Conservation (phyloP, 2,888 invertebrate genomes). For the Ceramica pisi region DNA sequence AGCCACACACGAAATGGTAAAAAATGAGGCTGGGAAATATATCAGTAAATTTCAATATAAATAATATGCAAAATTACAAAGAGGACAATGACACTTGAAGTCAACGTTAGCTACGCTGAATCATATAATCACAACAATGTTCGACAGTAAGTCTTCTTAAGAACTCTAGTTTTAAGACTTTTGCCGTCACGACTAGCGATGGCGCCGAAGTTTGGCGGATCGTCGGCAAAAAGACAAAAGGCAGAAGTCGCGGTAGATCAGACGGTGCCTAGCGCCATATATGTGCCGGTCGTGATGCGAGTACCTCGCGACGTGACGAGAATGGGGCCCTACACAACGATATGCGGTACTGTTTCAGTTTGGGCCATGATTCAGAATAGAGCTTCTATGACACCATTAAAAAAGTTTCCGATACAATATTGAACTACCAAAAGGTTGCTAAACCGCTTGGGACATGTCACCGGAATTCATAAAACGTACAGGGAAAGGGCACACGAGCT, state of each 20-base stretch:
- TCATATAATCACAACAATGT: not conserved
- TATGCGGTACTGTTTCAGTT: conserved; percentile 32
- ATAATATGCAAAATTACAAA: conserved; percentile 7
- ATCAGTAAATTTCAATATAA: not conserved
- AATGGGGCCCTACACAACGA: conserved; percentile 16
- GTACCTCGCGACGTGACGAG: conserved; percentile 45
- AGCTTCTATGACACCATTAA: not conserved
- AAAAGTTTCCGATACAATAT: not conserved
- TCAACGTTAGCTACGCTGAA: not conserved
- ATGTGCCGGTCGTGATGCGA: conserved; percentile 47
- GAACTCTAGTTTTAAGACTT: conserved; percentile 10
- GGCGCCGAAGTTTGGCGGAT: conserved; percentile 22
- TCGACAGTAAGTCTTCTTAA: conserved; percentile 7
- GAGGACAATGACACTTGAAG: conserved; percentile 20
- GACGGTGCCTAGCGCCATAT: conserved; percentile 56
- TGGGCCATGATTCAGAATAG: conserved; percentile 1
- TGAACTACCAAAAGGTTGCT: not conserved
- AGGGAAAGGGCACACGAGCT: conserved; percentile 54
- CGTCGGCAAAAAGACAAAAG: conserved; percentile 49
- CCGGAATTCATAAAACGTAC: conserved; percentile 51
- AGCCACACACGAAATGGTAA: not conserved
- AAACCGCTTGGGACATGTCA: conserved; percentile 18
- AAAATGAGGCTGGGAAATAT: not conserved
- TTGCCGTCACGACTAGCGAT: conserved; percentile 27
- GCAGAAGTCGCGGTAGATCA: conserved; percentile 66